Evolutionary conservation across 2,888 invertebrate species (phyloP), one percentile per base, ranked within the genome.

Genomic region (Drosophila sordidula): DNA sequence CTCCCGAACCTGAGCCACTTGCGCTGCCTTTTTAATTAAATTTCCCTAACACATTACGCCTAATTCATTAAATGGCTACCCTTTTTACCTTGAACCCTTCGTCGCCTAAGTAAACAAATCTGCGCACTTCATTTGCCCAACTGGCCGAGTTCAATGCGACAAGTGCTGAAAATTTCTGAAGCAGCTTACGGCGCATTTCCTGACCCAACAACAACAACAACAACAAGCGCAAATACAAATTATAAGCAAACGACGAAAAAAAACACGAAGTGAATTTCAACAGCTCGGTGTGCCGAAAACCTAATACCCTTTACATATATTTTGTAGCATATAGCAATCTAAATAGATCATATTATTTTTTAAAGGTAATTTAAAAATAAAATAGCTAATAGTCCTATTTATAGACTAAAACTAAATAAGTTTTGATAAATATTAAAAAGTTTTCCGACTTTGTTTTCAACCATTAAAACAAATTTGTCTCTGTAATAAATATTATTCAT

Each of bases 101-200:
- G 61, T 65, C 38, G 65, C 61, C 70, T 66, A 83, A 83, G 68
- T 64, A 82, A 82, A 86, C 89, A 84, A 78, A 84, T 89, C 89
- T 66, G 70, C 67, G 81, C 82, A 84, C 87, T 83, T 89, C 74
- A 80, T 80, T 87, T 78, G 70, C 71, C 65, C 45, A 57, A 63
- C 46, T 36, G 63, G 47, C 59, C 46, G 59, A 50, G 42, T 52
- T 54, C 45, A 62, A 47, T 57, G 41, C 41, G 66, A 62, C 50
- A 80, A 77, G 81, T 55, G 49, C 64, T 72, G 61, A 61, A 64
- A 64, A 78, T 78, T 12, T 63, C 79, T 62, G 55, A 52, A 66
- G 72, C 63, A 67, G 74, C 87, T 89, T 84, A 78, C 63, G 72
- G 56, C 65, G 81, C 52, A 67, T 83, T 73, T 62, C 56, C 50